These are phyloP conservation scores for Drosophila baimaii DNA, from an alignment of 1,140 invertebrate genomes.

Conservation along the genomic window DNA sequence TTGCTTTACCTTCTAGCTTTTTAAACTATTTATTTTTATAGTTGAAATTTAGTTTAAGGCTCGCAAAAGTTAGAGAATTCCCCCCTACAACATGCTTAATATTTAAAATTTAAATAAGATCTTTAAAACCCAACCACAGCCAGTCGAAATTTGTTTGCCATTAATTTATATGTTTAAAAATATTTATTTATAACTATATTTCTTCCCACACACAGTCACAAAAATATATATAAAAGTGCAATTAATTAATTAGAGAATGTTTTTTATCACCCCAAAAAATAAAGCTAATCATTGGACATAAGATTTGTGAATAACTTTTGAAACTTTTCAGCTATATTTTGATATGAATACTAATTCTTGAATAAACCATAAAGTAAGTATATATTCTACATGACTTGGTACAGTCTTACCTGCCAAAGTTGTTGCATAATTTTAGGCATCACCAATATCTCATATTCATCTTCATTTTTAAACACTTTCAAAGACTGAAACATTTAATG, in stretches of 20 bases:
- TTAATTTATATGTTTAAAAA: constrained; percentile 17
- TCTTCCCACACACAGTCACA: constrained; percentile 16
- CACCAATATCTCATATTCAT: background rate
- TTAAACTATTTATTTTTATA: constrained; percentile 38
- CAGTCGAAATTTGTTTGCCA: constrained; percentile 45
- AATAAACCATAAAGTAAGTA: constrained; percentile 13
- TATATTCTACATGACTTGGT: background rate
- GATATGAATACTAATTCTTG: constrained; percentile 5
- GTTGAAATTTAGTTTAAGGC: constrained; percentile 34
- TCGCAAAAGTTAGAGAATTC: constrained; percentile 73
- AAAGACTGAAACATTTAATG: constrained; percentile 2
- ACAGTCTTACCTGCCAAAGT: constrained; percentile 3
- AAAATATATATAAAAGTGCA: constrained; percentile 23
- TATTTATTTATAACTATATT: constrained; percentile 41
- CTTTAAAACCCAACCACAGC: background rate
- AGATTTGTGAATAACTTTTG: constrained; percentile 11
- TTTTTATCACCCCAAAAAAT: constrained; percentile 30
- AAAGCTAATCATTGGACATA: constrained; percentile 29
- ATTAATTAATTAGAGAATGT: constrained; percentile 20
- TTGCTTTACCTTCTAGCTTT: constrained; percentile 10
- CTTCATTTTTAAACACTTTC: constrained; percentile 1
- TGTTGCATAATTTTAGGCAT: constrained; percentile 62
- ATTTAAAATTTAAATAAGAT: constrained; percentile 25
- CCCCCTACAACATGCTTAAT: constrained; percentile 41
- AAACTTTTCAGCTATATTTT: constrained; percentile 17